Evolutionary conservation across 2,888 invertebrate species (phyloP), one percentile per base, ranked within the genome.

Genomic region (Coenonympha glycerion): DNA sequence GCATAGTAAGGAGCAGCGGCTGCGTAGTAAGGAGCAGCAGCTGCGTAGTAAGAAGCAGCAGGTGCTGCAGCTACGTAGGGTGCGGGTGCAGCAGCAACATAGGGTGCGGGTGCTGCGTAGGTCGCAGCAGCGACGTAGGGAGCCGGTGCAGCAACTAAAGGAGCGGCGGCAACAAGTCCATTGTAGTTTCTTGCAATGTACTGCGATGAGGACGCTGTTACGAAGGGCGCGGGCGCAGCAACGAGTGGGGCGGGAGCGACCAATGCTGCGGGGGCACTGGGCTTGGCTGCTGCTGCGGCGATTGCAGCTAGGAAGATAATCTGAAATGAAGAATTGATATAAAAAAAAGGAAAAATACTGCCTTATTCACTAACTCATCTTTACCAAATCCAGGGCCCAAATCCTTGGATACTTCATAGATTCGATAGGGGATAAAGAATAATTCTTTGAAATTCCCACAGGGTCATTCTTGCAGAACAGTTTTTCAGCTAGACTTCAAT

Each of bases 191-290:
- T 86, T 16, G 91, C 84, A 61, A 91, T 73, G 52, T 90, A 90
- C 71, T 92, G 91, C 8, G 90, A 90, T 73, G 91, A 91, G 63
- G 89, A 87, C 1, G 92, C 90, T 0, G 92, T 91, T n/a, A 91
- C 90, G 58, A 90, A 85, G 5, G 89, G 88, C 1, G 89, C 88
- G 1, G 84, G 83, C 15, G 79, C 84, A 55, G 73, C 77, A 9
- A 78, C 70, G 8, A 69, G 59, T n/a, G 65, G 73, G 6, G 67
- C 72, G 3, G 76, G 52, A 6, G 66, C 65, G 5, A 66, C 87
- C 2, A 66, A 28, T 2, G 89, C 89, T 8, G 73, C 73, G 18
- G 68, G 68, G 11, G 64, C 39, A 59, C 80, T 71, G 28, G 82
- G 78, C 65, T 79, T 76, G 45, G 79, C 79, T 3, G 65, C 60